Conservation (phyloP, 2,797 vertebrate species). For the Rhinoraja longicauda region DNA sequence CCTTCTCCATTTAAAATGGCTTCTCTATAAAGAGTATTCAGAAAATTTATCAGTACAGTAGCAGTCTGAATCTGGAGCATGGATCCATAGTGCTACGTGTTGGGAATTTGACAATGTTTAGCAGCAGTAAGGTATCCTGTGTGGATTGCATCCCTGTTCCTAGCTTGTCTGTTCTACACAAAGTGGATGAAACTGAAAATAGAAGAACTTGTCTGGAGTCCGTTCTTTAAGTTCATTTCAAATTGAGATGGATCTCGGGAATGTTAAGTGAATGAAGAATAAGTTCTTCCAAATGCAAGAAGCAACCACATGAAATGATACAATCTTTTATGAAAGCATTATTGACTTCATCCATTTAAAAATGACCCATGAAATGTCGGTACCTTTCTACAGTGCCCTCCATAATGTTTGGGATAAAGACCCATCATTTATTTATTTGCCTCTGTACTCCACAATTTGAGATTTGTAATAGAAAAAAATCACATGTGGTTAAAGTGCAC, state of each 20-base stretch:
- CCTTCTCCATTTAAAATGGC: neutral
- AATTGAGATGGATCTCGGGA: too few relatives aligned
- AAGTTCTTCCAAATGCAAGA: too few relatives aligned
- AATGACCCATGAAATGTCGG: neutral
- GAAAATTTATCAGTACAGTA: neutral
- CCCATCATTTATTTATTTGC: too few relatives aligned
- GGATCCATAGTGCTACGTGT: neutral
- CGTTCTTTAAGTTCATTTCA: too few relatives aligned
- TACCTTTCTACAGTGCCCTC: too few relatives aligned
- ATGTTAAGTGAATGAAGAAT: too few relatives aligned
- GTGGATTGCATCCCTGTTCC: neutral
- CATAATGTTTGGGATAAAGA: too few relatives aligned
- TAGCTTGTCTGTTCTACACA: neutral
- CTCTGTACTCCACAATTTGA: too few relatives aligned
- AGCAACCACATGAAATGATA: neutral
- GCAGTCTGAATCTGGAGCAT: neutral
- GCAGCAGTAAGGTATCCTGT: neutral
- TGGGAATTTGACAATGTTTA: neutral
- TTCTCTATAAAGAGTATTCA: neutral
- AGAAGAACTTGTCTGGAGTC: neutral
- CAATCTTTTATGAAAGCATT: neutral
- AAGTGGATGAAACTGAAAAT: neutral
- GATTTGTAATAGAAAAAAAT: too few relatives aligned
- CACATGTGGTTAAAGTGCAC: too few relatives aligned
- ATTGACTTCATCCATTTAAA: neutral